Percentiles rank a stretch among this genome's conserved stretches.
Evolutionary conservation across 2,888 invertebrate species (phyloP).

Genomic region (Cotesia congregata): DNA sequence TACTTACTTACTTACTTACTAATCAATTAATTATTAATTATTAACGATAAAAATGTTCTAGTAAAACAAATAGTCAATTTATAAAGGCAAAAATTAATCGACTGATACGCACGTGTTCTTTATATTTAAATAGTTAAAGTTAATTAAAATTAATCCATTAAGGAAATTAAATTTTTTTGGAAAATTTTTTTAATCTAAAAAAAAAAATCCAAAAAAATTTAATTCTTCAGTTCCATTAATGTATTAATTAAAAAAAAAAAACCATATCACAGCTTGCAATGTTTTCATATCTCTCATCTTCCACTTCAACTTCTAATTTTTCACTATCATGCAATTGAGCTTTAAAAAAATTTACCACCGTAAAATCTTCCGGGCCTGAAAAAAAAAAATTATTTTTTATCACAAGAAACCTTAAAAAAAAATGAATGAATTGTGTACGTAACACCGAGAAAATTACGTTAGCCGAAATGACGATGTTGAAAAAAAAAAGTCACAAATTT

Average conservation of each 20-base stretch:
- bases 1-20: slow-evolving; percentile 26
- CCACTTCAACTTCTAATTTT: slow-evolving; percentile 25
- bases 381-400: not conserved
- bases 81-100: slow-evolving; percentile 21
- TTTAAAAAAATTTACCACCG: not conserved
- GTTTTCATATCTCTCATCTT: slow-evolving; percentile 39
- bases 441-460: slow-evolving; percentile 23
- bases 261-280: slow-evolving; percentile 38
- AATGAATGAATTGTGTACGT: slow-evolving; percentile 10
- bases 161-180: slow-evolving; percentile 22
- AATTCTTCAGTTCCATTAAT: not conserved
- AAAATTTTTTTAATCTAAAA: not conserved
- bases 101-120: slow-evolving; percentile 25
- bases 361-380: slow-evolving; percentile 2
- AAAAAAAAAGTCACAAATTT: slow-evolving; percentile 61
- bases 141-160: not conserved
- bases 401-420: not conserved
- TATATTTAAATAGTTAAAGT: slow-evolving; percentile 18
- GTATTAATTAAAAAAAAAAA: slow-evolving; percentile 6
- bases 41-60: slow-evolving; percentile 9
- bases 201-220: not conserved
- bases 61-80: not conserved
- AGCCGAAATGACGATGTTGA: slow-evolving; percentile 46
- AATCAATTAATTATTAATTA: not conserved
- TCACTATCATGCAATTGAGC: not conserved